These are phyloP conservation scores for Mus minutoides DNA, from an alignment of 2,797 vertebrate genomes.

Conservation along the genomic window DNA sequence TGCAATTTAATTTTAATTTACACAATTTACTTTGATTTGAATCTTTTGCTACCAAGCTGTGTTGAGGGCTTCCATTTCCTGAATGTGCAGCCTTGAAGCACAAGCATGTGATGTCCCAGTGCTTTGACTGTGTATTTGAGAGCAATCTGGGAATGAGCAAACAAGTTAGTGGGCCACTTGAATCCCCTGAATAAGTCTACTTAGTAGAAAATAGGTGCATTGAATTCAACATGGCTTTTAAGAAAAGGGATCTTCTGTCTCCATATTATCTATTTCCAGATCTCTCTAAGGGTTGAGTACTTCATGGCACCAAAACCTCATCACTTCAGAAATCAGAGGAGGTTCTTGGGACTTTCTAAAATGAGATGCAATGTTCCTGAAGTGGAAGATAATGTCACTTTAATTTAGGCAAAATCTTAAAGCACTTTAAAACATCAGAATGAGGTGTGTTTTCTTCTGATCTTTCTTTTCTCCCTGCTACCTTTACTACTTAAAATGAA, in stretches of 20 bases:
- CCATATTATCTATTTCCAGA: slow-evolving; percentile 46
- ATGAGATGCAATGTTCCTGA: slow-evolving; percentile 18
- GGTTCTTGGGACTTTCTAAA: slow-evolving; percentile 39
- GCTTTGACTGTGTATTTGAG: slow-evolving; percentile 66
- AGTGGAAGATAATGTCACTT: slow-evolving; percentile 45
- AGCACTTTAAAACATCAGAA: slow-evolving; percentile 34
- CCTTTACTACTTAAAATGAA: neutral
- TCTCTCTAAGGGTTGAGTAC: neutral
- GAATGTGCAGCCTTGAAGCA: slow-evolving; percentile 66
- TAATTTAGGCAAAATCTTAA: slow-evolving; percentile 10
- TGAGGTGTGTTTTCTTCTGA: neutral
- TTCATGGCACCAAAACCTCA: slow-evolving; percentile 20
- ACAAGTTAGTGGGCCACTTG: slow-evolving; percentile 33
- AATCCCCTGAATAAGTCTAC: neutral
- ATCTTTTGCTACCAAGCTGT: slow-evolving; percentile 71
- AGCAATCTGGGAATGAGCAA: neutral
- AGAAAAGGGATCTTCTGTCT: slow-evolving; percentile 1
- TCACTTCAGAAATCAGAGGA: slow-evolving; percentile 41
- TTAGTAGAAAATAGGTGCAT: slow-evolving; percentile 54
- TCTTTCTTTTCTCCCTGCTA: neutral
- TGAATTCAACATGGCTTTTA: slow-evolving; percentile 49
- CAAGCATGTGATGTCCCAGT: slow-evolving; percentile 56
- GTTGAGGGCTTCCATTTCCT: slow-evolving; percentile 76
- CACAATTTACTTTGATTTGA: slow-evolving; percentile 76
- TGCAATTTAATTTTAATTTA: slow-evolving; percentile 79